These are phyloP conservation scores for Palloptera scutellata DNA, from an alignment of 2,888 invertebrate species.

Conservation along the genomic window DNA sequence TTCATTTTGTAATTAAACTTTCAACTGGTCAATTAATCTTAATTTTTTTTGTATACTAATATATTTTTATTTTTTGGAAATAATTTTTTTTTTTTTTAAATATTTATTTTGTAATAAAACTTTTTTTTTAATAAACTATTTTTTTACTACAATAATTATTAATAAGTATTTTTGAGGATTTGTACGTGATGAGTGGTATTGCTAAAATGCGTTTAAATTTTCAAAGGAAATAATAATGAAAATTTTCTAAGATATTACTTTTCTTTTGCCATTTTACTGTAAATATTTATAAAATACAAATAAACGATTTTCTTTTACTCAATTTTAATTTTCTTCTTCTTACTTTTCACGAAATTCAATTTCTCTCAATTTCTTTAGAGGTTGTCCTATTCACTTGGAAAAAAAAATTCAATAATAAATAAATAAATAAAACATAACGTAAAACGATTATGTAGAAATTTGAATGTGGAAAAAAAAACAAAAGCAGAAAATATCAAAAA, in stretches of 20 bases:
- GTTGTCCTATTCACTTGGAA: background rate
- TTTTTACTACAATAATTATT: background rate
- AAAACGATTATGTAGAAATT: background rate
- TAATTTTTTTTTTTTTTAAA: background rate
- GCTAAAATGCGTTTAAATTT: slow-evolving; percentile 11
- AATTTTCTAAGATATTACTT: background rate
- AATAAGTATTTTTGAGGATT: slow-evolving; percentile 17
- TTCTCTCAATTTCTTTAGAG: background rate
- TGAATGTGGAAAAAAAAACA: slow-evolving; percentile 14
- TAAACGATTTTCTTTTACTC: background rate
- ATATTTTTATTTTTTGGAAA: background rate
- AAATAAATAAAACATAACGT: slow-evolving; percentile 24
- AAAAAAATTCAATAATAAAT: slow-evolving; percentile 1
- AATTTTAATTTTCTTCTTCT: background rate
- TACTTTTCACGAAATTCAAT: background rate
- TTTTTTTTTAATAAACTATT: no score
- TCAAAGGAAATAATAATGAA: background rate
- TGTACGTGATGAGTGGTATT: slow-evolving; percentile 46
- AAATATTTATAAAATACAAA: slow-evolving; percentile 15
- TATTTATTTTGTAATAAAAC: background rate
- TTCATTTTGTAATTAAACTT: background rate
- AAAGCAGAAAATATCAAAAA: slow-evolving; percentile 15
- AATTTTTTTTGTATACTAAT: background rate
- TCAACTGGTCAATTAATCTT: background rate
- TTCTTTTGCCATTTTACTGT: slow-evolving; percentile 14